Conservation (phyloP, 2,888 invertebrate genomes). For the Pterobdella sp. region DNA sequence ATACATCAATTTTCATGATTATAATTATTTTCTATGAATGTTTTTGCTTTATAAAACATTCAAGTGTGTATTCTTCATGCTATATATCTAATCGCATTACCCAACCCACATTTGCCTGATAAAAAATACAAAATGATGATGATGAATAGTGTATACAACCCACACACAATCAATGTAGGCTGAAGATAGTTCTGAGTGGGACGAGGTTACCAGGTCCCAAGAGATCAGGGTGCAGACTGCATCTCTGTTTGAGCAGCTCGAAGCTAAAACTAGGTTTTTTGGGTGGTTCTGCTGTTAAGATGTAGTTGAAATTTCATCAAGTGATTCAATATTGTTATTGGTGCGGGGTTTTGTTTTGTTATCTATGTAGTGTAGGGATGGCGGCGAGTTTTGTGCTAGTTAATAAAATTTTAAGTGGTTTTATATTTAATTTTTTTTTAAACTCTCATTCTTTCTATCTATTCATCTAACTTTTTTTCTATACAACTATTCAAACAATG, state of each 20-base stretch:
- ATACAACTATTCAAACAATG: not conserved
- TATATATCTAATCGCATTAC: too few species aligned
- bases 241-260: constrained; percentile 41
- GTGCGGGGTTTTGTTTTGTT: not conserved
- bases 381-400: not conserved
- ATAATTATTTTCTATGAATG: too few species aligned
- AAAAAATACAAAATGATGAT: too few species aligned
- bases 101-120: too few species aligned
- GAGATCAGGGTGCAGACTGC: constrained; percentile 41
- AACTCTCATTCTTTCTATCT: not conserved
- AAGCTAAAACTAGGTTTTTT: constrained; percentile 41
- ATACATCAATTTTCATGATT: too few species aligned
- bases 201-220: constrained; percentile 42
- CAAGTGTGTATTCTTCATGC: too few species aligned
- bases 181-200: constrained; percentile 43
- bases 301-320: constrained; percentile 6
- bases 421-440: not conserved
- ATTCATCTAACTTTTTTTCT: not conserved
- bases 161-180: constrained; percentile 10
- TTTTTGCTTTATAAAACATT: too few species aligned
- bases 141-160: too few species aligned
- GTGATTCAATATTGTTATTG: not conserved
- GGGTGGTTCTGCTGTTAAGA: constrained; percentile 17
- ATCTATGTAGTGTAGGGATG: not conserved
- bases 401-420: not conserved